Evolutionary conservation across 2,888 invertebrate genomes (phyloP), one percentile per base, ranked within the genome.

Genomic region (Conistra vaccinii): DNA sequence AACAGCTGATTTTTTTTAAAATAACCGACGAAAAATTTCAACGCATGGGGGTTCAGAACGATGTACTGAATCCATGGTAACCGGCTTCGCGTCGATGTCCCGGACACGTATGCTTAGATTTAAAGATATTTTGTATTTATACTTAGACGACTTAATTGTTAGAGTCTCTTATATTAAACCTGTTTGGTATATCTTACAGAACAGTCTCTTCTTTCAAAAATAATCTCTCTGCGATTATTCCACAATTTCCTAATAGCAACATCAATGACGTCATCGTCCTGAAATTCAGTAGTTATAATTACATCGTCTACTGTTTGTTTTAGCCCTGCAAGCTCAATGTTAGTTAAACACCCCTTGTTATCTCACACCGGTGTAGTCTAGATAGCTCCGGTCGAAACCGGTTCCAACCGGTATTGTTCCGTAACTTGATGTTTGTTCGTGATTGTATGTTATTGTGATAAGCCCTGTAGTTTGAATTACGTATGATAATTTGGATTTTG

Each of bases 381-480:
- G 87, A 86, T 85, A 81, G 78, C 63, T 65, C 79, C 85, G 80
- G 83, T 80, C 75, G 68, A 73, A 82, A 87, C 84, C 66, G 84
- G 88, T 83, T 80, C 74, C 70, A 73, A 81, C 84, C 72, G 81
- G 73, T 76, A 87, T 86, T 86, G 81, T 85, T 85, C 65, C 68
- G 67, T 77, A 86, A 83, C 80, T 83, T 79, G 83, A 83, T 84
- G 83, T 83, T 86, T 87, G 86, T 78, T 86, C 80, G 73, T 81
- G 83, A 87, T 88, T 85, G 85, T 82, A 82, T 78, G 86, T 84
- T 86, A 79, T 82, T 87, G 78, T 87, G 86, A 87, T 87, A 87
- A 86, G 83, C 79, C 78, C 60, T 72, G 76, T 82, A 86, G 82
- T 86, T 87, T 84, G 84, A 85, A 88, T 87, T 87, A 87, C 80